A percentile compares a stretch with the other conserved stretches of the same genome.
phyloP scores from a whole-genome alignment of 2,113 vertebrate genomes.

The Heterotilapia buettikoferi region DNA sequence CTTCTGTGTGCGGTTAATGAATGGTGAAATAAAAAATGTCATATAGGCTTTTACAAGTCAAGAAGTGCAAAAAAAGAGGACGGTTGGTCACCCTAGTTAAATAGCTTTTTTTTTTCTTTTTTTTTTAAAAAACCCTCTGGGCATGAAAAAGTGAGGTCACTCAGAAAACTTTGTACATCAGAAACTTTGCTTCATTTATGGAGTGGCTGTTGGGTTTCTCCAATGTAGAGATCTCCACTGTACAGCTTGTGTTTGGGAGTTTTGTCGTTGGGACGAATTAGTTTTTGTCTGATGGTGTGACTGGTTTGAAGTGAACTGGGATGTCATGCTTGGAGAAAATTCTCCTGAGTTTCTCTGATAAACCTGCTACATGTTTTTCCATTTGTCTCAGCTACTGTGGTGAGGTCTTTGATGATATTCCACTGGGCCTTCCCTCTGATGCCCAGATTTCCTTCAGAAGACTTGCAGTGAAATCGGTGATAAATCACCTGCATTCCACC shows the following conservation, averaged over 20 bases:
- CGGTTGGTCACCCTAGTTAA: not conserved
- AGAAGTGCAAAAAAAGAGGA: not conserved
- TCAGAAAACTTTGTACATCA: not conserved
- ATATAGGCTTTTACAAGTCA: not conserved
- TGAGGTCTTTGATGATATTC: not conserved
- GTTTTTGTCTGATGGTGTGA: not conserved
- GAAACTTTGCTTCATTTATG: not conserved
- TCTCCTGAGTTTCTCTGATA: not conserved
- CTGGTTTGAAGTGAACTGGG: not conserved
- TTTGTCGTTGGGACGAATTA: not conserved
- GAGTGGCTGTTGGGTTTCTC: not conserved
- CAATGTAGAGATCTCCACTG: not conserved
- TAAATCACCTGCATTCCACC: not conserved
- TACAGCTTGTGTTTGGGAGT: not conserved
- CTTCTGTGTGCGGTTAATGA: not conserved
- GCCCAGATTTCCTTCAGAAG: not conserved
- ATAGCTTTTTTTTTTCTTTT: not conserved
- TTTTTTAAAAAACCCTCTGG: not conserved
- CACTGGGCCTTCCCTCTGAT: not conserved
- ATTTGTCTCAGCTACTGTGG: not conserved
- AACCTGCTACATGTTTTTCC: not conserved
- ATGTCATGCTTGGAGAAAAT: not conserved
- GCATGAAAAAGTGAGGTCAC: not conserved
- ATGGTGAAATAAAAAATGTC: not conserved
- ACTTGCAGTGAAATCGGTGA: not conserved